phyloP scores from a whole-genome alignment of 2,797 vertebrate species.

The Hephaestus fuliginosus region DNA sequence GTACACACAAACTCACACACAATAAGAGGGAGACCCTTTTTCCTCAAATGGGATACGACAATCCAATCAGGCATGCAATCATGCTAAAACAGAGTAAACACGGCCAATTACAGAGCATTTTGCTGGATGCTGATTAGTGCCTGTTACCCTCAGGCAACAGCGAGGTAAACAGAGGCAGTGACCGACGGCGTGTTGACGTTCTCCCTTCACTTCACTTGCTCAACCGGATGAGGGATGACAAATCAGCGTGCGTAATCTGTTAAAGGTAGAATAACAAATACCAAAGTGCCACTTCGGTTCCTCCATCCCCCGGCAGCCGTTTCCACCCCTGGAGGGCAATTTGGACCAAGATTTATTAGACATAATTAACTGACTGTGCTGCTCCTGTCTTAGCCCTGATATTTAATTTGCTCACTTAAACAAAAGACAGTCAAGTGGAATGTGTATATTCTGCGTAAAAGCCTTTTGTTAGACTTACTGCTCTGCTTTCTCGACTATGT shows the following conservation, averaged over 20 bases:
- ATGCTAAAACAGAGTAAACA: conserved; percentile 83
- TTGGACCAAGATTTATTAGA: conserved; percentile 89
- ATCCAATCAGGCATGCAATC: conserved; percentile 81
- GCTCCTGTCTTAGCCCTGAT: conserved; percentile 82
- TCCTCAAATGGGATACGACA: conserved; percentile 72
- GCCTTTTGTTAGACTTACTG: conserved; percentile 54
- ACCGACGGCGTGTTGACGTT: conserved; percentile 76
- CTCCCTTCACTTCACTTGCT: conserved; percentile 77
- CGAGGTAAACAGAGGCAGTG: conserved; percentile 83
- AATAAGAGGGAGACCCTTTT: conserved; percentile 63
- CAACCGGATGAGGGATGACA: conserved; percentile 80
- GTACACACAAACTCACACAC: conserved; percentile 19
- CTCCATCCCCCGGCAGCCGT: conserved; percentile 83
- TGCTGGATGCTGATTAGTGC: conserved; percentile 82
- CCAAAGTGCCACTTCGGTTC: conserved; percentile 85
- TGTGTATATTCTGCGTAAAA: conserved; percentile 56
- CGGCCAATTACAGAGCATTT: conserved; percentile 85
- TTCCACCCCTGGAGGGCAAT: conserved; percentile 86
- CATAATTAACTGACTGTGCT: conserved; percentile 88
- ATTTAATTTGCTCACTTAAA: conserved; percentile 86
- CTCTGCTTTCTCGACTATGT: conserved; percentile 13
- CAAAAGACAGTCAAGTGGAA: conserved; percentile 82
- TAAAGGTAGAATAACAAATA: conserved; percentile 89
- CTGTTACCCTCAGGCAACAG: conserved; percentile 77
- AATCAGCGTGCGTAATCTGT: conserved; percentile 83